phyloP scores from a whole-genome alignment of 2,113 vertebrate genomes.

The Entelurus aequoreus region DNA sequence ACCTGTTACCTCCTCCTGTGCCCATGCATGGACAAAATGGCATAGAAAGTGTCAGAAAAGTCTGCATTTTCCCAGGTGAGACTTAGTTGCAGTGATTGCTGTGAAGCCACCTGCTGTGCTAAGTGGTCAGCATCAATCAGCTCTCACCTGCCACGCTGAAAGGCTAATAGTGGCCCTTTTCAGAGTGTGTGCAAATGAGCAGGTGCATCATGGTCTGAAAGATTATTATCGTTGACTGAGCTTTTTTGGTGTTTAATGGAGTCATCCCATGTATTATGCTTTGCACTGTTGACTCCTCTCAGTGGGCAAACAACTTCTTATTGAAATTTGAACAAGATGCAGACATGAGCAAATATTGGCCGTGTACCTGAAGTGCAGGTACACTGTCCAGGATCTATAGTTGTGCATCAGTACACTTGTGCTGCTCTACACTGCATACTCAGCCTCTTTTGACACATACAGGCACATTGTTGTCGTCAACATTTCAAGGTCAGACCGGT shows the following conservation, averaged over 20 bases:
- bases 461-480: no score
- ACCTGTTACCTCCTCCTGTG: no score
- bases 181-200: constrained; percentile 25
- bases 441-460: no score
- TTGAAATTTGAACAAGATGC: background rate
- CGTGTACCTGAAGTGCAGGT: background rate
- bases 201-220: constrained; percentile 15
- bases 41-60: background rate
- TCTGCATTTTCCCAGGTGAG: background rate
- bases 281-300: background rate
- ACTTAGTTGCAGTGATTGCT: background rate
- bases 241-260: background rate
- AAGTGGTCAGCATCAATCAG: constrained; percentile 25
- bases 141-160: constrained; percentile 28
- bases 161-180: constrained; percentile 35
- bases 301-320: background rate
- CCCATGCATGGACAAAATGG: no score
- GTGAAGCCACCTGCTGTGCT: constrained; percentile 12
- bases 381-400: no score
- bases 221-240: constrained; percentile 7
- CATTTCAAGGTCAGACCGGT: no score
- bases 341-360: background rate
- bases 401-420: no score
- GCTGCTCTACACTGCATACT: no score
- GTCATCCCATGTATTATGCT: background rate